phyloP scores from a whole-genome alignment of 2,797 vertebrate genomes.

The Meda fulgida region DNA sequence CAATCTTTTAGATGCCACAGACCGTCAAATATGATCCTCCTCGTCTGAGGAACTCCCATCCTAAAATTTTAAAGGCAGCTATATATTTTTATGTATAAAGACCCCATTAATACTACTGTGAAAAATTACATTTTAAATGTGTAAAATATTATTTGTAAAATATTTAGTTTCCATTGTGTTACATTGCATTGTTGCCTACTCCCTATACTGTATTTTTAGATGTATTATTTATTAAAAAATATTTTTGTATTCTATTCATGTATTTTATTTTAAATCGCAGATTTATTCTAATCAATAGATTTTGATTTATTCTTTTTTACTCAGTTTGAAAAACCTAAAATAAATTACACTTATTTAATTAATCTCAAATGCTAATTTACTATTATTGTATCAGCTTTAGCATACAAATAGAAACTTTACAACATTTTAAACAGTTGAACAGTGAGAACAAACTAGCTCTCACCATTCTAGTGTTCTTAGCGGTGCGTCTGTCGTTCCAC shows the following conservation, averaged over 20 bases:
- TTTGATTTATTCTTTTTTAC: background rate
- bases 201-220: background rate
- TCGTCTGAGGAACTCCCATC: too few species aligned
- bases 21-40: too few species aligned
- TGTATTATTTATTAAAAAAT: background rate
- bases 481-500: conserved; percentile 26
- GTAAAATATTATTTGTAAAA: background rate
- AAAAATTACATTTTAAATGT: too few species aligned
- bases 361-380: background rate
- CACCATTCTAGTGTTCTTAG: conserved; percentile 20
- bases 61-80: too few species aligned
- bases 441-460: background rate
- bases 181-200: background rate
- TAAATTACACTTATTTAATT: background rate
- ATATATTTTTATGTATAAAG: too few species aligned
- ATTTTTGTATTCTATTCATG: background rate
- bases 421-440: background rate
- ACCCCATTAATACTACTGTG: too few species aligned
- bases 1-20: too few species aligned
- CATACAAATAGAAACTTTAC: background rate
- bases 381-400: background rate
- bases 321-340: background rate
- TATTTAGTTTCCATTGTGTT: background rate
- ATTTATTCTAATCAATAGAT: background rate
- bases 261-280: background rate